Evolutionary conservation across 2,113 vertebrate species (phyloP), one percentile per base, ranked within the genome.

Genomic region (Plecotus auritus): DNA sequence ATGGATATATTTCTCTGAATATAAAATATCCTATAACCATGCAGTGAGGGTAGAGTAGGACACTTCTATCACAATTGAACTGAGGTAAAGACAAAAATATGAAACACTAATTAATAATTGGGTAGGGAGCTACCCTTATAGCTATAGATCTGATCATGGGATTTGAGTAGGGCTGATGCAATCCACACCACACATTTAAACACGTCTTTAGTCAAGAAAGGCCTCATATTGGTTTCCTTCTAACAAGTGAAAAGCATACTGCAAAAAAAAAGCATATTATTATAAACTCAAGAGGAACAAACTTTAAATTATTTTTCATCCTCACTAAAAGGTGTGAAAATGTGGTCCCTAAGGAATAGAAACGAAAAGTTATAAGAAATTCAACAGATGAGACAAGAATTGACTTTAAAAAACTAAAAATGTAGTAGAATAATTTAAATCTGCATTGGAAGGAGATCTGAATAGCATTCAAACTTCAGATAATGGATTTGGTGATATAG

Each of bases 331-430:
- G 82, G n/a, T 56, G 74, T 90, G 93, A 94, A 95, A 92, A 92
- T 90, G 14, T 78, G 16, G 18, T 67, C 80, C 67, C 35, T 66
- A 56, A 77, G 64, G 28, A 88, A 88, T 23, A 1, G 12, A 73
- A 92, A 94, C 51, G 90, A 85, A 80, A 93, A 95, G 61, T 80
- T 85, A 59, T 49, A 85, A 91, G 73, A 95, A 93, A 93, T 64
- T 90, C 45, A 90, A 42, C 73, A 81, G 70, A 20, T 23, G 16
- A 83, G 26, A 95, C 88, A 35, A 42, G 4, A 85, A 76, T 16
- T 18, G 5, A 64, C 16, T 14, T 12, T 18, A 17, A 59, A 80
- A 94, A 59, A 73, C 30, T 92, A 67, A 81, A 87, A 94, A 90
- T 77, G 26, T 76, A 88, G 61, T 73, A 66, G 45, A 88, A 67